Evolutionary conservation across 2,113 vertebrate genomes (phyloP).

Genomic region (Rallus limicola): DNA sequence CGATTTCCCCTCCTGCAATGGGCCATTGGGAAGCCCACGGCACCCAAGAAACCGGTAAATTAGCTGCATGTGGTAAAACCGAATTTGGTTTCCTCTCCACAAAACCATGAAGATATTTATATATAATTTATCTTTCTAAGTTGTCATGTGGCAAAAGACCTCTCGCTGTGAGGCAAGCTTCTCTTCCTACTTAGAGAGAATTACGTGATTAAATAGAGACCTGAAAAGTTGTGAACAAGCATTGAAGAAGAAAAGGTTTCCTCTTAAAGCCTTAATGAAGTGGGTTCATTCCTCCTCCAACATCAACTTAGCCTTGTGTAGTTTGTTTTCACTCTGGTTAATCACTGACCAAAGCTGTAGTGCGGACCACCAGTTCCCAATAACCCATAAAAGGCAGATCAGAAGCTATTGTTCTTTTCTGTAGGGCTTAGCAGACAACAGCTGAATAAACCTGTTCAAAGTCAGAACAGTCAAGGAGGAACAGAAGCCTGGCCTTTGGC

Average conservation of each 20-base stretch:
- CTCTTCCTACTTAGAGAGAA: slow-evolving; percentile 92
- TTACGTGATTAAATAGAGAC: slow-evolving; percentile 96
- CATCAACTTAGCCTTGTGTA: slow-evolving; percentile 93
- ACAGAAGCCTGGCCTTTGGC: slow-evolving; percentile 73
- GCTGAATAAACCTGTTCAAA: slow-evolving; percentile 97
- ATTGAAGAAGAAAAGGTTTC: slow-evolving; percentile 90
- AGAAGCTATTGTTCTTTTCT: slow-evolving; percentile 91
- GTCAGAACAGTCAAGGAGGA: slow-evolving; percentile 85
- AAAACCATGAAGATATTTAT: slow-evolving; percentile 85
- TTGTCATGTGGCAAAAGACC: slow-evolving; percentile 91
- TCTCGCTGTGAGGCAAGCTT: slow-evolving; percentile 87
- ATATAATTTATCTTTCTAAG: slow-evolving; percentile 95
- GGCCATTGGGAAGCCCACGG: not conserved
- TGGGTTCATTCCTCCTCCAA: slow-evolving; percentile 93
- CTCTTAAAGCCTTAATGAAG: slow-evolving; percentile 98
- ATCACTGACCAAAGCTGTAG: slow-evolving; percentile 92
- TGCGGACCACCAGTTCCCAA: slow-evolving; percentile 95
- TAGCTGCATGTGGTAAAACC: slow-evolving; percentile 64
- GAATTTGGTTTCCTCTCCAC: slow-evolving; percentile 68
- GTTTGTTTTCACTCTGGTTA: slow-evolving; percentile 97
- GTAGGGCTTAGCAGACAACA: slow-evolving; percentile 94
- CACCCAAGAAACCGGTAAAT: slow-evolving; percentile 59
- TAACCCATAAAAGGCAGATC: slow-evolving; percentile 98
- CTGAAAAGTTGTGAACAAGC: slow-evolving; percentile 93
- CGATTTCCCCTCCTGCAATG: not conserved